Base-by-base conservation (phyloP, 2,888 invertebrate species). In the Dione juno region DNA sequence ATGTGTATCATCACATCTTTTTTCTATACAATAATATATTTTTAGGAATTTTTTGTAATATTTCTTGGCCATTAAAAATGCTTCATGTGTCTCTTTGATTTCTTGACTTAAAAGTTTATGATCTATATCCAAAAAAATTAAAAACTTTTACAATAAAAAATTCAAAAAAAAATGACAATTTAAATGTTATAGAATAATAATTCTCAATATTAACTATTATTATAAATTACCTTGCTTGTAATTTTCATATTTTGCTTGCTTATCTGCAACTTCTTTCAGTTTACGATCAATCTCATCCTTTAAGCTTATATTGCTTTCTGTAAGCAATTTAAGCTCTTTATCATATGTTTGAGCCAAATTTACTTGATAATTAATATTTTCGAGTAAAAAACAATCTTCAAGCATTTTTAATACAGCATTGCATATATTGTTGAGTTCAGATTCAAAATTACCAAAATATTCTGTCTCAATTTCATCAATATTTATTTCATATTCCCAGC, bases 31-130 rank as follows among this genome's bases (percentile, higher is more conserved):
- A 69, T 84, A 90, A 74, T 93, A 93, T 61, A 92, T 84, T 75
- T 89, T 92, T 16, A 93, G 79, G 75, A 81, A 85, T 71, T 88
- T 92, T 72, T 92, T 93, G 66, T 90, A 93, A 79, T 82, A 88
- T 73, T 92, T 92, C 75, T 90, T 92, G 2, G 92, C 91, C 88
- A 88, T 88, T 59, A 93, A 80, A 78, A 90, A 92, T 73, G 93
- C 90, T 82, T 92, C 92, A 83, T 93, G 89, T 8, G 87, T 92
- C 71, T 92, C 89, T 79, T 90, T 93, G 8, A 93, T 84, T 83
- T 92, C 91, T 79, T 88, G 85, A 2, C 86, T 80, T 69, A 93
- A 79, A 9, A 88, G 74, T 78, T 87, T 89, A 76, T 89, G 87
- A 77, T 90, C 93, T 93, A 82, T 59, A 72, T 61, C 54, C 19